A percentile compares a stretch with the other conserved stretches of the same genome.
Evolutionary conservation across 2,113 vertebrate species (phyloP).

Genomic region (Myiagra hebetior): DNA sequence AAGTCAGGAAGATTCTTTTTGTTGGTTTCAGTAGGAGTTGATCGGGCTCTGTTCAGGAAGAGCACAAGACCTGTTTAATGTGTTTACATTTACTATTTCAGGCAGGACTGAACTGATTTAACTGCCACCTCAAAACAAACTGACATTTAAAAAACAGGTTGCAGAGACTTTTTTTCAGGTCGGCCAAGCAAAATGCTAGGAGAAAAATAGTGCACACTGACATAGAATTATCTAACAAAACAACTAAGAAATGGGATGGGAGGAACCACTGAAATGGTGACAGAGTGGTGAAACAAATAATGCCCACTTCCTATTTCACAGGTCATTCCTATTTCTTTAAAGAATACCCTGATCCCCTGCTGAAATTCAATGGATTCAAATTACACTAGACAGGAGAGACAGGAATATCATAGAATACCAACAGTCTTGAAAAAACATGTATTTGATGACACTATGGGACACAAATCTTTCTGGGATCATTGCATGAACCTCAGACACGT

Average conservation of each 20-base stretch:
- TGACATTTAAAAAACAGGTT: slow-evolving; percentile 25
- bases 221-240: neutral
- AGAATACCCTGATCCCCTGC: neutral
- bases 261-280: neutral
- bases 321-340: neutral
- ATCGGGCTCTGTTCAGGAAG: neutral
- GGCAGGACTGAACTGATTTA: neutral
- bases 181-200: neutral
- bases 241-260: neutral
- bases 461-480: neutral
- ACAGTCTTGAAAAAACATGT: neutral
- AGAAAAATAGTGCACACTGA: neutral
- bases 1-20: neutral
- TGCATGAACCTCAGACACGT: neutral
- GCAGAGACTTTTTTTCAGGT: neutral
- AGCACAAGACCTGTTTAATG: neutral
- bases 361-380: neutral
- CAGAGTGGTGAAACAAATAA: neutral
- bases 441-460: neutral
- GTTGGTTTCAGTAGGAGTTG: neutral
- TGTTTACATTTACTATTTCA: slow-evolving; percentile 19
- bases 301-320: neutral
- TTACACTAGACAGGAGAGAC: neutral
- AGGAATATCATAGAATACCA: neutral
- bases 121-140: slow-evolving; percentile 3